A percentile compares a stretch with the other conserved stretches of the same genome.
These are phyloP conservation scores for Criorhina ranunculi DNA, from an alignment of 2,888 invertebrate genomes.

Conservation along the genomic window DNA sequence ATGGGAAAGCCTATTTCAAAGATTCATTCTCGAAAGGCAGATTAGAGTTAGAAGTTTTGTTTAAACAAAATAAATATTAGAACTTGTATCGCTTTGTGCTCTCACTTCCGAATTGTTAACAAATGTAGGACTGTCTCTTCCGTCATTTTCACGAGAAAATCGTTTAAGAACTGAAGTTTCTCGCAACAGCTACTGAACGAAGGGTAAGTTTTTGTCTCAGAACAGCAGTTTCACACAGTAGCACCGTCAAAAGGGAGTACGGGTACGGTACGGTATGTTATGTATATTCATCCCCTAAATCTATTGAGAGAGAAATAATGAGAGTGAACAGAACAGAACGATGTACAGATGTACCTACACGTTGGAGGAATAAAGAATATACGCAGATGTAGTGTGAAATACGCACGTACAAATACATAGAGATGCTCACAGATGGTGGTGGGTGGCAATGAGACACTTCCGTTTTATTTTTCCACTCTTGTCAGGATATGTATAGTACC, in stretches of 20 bases:
- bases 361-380: constrained; percentile 16
- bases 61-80: constrained; percentile 28
- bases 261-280: neutral
- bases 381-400: constrained; percentile 60
- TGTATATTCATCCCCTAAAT: constrained; percentile 62
- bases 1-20: neutral
- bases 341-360: constrained; percentile 30
- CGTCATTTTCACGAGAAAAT: constrained; percentile 76
- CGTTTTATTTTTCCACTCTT: constrained; percentile 37
- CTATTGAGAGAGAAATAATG: constrained; percentile 13
- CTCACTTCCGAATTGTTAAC: constrained; percentile 54
- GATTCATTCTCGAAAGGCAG: neutral
- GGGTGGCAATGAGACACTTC: constrained; percentile 69
- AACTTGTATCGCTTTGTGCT: neutral
- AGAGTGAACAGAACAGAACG: constrained; percentile 22
- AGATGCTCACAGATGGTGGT: constrained; percentile 30
- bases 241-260: constrained; percentile 34
- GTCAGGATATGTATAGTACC: constrained; percentile 25
- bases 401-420: constrained; percentile 37
- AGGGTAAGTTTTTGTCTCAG: constrained; percentile 68
- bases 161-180: constrained; percentile 73
- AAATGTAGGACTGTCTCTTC: constrained; percentile 64
- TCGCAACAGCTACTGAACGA: constrained; percentile 66
- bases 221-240: constrained; percentile 39
- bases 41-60: neutral